Conservation (phyloP, 2,113 vertebrate species). For the Oreochromis tanganicae region DNA sequence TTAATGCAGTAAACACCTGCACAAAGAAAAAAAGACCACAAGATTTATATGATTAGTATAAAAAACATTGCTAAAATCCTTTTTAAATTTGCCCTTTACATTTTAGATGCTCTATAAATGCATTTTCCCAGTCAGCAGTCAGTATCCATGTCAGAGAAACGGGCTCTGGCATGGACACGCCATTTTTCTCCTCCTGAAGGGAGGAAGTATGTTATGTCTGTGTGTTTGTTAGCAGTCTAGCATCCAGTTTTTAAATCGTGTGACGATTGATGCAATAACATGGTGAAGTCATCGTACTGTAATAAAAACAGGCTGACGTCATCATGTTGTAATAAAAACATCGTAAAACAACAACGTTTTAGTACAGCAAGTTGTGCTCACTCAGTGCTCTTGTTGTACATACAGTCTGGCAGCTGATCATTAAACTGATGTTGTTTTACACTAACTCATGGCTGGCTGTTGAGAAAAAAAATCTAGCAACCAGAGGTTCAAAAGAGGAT, state of each 20-base stretch:
- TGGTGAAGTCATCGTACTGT: not conserved
- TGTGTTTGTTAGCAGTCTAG: not conserved
- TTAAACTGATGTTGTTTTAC: not conserved
- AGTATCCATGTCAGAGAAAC: not conserved
- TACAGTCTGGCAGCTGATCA: not conserved
- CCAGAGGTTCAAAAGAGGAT: not conserved
- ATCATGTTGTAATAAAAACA: not conserved
- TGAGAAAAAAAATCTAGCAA: not conserved
- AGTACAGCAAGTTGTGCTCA: not conserved
- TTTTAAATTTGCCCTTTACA: not conserved
- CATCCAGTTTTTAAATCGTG: not conserved
- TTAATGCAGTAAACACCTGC: conserved; percentile 85
- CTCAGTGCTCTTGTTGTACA: not conserved
- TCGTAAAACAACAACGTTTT: not conserved
- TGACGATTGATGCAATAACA: not conserved
- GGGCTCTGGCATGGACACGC: rapidly evolving
- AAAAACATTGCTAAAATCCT: not conserved
- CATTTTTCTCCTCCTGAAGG: not conserved
- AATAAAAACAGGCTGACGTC: too few relatives aligned
- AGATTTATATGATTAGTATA: not conserved
- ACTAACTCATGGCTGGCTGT: not conserved
- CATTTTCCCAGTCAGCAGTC: not conserved
- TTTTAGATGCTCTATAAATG: not conserved
- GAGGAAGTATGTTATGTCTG: not conserved
- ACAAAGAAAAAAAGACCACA: not conserved